Evolutionary conservation across 92 coral and sea anemone species (phyloP).

Genomic region (Epizoanthus ramosus): DNA sequence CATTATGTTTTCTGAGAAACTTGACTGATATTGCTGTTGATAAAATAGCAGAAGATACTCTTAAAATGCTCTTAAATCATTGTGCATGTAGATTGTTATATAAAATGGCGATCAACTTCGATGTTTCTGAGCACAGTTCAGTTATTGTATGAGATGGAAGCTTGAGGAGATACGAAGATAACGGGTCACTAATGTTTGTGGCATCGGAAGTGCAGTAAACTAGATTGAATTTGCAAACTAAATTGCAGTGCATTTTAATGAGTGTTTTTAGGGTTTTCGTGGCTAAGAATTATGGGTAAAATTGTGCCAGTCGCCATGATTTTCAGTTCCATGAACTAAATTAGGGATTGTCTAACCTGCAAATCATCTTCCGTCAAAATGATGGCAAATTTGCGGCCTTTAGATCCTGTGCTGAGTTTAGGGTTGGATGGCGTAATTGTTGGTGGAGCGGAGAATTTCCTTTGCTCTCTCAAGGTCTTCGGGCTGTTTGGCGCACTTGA

Average conservation of each 20-base stretch:
- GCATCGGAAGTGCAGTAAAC: too few species aligned
- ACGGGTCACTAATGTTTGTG: too few species aligned
- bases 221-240: too few species aligned
- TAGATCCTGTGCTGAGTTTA: background rate
- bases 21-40: conserved; percentile 2
- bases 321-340: background rate
- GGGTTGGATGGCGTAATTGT: background rate
- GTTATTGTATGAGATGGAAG: too few species aligned
- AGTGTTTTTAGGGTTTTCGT: too few species aligned
- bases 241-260: too few species aligned
- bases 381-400: background rate
- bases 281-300: too few species aligned
- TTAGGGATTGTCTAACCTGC: background rate
- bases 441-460: background rate
- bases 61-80: background rate
- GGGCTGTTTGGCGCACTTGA: conserved; percentile 9
- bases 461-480: background rate
- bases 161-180: too few species aligned
- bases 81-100: background rate
- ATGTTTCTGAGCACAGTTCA: too few species aligned
- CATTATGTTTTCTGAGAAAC: conserved; percentile 1
- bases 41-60: background rate
- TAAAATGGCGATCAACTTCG: too few species aligned
- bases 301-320: too few species aligned
- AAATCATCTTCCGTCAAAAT: background rate